Percentiles rank a stretch among this genome's conserved stretches.
These are phyloP conservation scores for Xerus rutilus DNA, from an alignment of 2,797 vertebrate species.

Conservation along the genomic window DNA sequence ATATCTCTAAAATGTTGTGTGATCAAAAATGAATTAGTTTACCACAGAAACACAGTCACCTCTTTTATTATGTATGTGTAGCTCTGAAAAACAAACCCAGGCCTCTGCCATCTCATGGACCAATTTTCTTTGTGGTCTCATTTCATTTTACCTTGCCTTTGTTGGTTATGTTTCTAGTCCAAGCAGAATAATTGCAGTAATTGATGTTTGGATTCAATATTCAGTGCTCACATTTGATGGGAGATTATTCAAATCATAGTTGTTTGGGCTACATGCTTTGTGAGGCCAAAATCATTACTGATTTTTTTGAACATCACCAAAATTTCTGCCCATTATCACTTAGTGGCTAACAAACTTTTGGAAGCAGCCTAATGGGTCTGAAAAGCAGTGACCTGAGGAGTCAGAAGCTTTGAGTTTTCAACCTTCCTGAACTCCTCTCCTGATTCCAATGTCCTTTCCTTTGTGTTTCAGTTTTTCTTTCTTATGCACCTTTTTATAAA, in stretches of 20 bases:
- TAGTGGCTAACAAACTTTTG: conserved; percentile 1
- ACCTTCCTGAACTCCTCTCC: not conserved
- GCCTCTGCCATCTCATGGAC: not conserved
- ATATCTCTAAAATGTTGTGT: conserved; percentile 32
- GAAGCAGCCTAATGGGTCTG: not conserved
- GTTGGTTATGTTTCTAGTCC: conserved; percentile 58
- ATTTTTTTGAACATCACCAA: conserved; percentile 12
- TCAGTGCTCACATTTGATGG: conserved; percentile 50
- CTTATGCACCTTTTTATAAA: not conserved
- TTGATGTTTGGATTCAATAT: conserved; percentile 62
- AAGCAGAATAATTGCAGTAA: conserved; percentile 60
- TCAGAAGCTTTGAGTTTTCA: conserved; percentile 23
- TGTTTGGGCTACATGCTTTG: not conserved
- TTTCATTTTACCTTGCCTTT: conserved; percentile 60
- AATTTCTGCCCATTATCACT: not conserved
- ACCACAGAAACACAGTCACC: not conserved
- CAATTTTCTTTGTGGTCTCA: conserved; percentile 55
- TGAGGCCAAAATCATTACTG: conserved; percentile 53
- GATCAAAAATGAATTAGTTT: conserved; percentile 58
- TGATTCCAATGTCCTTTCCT: not conserved
- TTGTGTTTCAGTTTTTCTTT: conserved; percentile 16
- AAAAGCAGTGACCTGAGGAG: not conserved
- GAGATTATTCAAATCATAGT: conserved; percentile 62
- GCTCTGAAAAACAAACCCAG: not conserved
- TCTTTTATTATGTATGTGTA: conserved; percentile 5